A percentile compares a stretch with the other conserved stretches of the same genome.
phyloP scores from a whole-genome alignment of 1,140 invertebrate species.

The Lerema accius region DNA sequence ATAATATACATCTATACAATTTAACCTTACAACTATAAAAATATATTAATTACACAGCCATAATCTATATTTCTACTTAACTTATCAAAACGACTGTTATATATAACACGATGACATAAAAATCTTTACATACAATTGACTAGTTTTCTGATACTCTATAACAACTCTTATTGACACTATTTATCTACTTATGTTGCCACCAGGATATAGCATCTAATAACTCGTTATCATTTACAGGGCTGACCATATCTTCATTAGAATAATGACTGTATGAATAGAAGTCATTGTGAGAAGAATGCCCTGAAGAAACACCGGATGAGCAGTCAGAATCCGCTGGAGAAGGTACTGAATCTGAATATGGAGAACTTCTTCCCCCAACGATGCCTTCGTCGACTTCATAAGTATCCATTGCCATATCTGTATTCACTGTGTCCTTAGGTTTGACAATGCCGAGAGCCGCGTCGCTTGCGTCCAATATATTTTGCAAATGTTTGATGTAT shows the following conservation, averaged over 20 bases:
- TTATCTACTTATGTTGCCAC: slow-evolving; percentile 86
- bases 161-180: neutral
- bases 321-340: slow-evolving; percentile 90
- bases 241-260: slow-evolving; percentile 83
- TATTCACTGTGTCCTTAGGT: slow-evolving; percentile 21
- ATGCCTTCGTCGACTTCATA: slow-evolving; percentile 72
- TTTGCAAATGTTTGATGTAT: slow-evolving; percentile 95
- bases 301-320: slow-evolving; percentile 80
- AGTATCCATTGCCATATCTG: slow-evolving; percentile 44
- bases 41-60: slow-evolving; percentile 45
- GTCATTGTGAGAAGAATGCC: slow-evolving; percentile 74
- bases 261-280: slow-evolving; percentile 55
- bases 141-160: slow-evolving; percentile 1
- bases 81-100: too few relatives aligned
- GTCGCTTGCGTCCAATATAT: slow-evolving; percentile 88
- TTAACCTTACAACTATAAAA: slow-evolving; percentile 10
- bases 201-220: slow-evolving; percentile 91
- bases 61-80: slow-evolving; percentile 15
- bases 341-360: slow-evolving; percentile 85
- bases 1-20: neutral
- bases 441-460: slow-evolving; percentile 48
- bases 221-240: slow-evolving; percentile 88
- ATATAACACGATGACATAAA: too few relatives aligned
- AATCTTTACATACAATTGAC: slow-evolving; percentile 16
- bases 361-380: slow-evolving; percentile 62